phyloP scores from a whole-genome alignment of 2,888 invertebrate species.

The Dromius quadrimaculatus region DNA sequence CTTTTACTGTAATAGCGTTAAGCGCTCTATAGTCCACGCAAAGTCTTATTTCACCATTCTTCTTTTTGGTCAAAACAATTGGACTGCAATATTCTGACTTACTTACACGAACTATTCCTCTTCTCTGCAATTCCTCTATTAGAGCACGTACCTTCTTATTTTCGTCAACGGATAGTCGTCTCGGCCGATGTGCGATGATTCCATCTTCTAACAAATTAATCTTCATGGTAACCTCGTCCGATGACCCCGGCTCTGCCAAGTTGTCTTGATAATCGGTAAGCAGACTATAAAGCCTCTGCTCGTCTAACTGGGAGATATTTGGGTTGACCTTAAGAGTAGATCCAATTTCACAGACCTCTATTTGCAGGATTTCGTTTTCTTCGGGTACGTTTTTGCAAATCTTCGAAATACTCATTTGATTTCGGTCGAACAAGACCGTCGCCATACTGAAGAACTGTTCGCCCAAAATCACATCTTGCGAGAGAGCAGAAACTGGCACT shows the following conservation, averaged over 20 bases:
- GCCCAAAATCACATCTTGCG: constrained; percentile 1
- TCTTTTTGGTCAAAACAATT: constrained; percentile 54
- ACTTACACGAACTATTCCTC: background rate
- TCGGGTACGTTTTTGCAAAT: background rate
- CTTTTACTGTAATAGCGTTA: constrained; percentile 54
- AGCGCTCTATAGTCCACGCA: constrained; percentile 55
- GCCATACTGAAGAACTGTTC: constrained; percentile 6
- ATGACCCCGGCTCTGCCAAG: background rate
- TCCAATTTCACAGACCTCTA: background rate
- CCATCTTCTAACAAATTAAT: background rate
- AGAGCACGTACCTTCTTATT: background rate
- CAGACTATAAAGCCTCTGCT: background rate
- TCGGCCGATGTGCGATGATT: constrained; percentile 3
- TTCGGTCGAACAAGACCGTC: background rate
- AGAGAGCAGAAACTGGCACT: background rate
- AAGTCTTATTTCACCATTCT: constrained; percentile 54
- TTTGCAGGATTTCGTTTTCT: background rate
- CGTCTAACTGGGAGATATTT: background rate
- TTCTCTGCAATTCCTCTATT: background rate
- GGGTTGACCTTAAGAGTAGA: constrained; percentile 1
- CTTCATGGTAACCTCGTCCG: constrained; percentile 9
- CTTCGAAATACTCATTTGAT: constrained; percentile 1
- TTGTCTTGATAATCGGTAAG: background rate
- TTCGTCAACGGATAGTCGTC: constrained; percentile 14
- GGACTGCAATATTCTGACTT: constrained; percentile 31